Conservation (phyloP, 2,888 invertebrate species). For the Dicranocentrus wangi region DNA sequence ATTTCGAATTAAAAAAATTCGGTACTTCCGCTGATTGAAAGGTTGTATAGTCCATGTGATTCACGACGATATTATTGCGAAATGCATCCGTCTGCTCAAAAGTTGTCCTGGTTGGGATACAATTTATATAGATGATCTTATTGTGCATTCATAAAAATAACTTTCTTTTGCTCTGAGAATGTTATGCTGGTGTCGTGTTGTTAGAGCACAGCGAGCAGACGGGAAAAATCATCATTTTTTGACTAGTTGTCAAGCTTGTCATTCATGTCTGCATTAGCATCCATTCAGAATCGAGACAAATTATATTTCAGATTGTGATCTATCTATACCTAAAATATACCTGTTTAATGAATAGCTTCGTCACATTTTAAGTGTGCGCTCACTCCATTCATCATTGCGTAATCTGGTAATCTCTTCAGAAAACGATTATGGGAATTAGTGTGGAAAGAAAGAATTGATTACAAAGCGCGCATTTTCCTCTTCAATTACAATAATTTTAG, state of each 20-base stretch:
- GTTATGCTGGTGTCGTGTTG: background rate
- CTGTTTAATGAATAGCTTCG: background rate
- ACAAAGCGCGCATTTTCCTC: too few relatives aligned
- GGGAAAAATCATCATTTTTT: background rate
- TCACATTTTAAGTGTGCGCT: background rate
- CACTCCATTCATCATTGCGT: too few relatives aligned
- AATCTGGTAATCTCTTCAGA: too few relatives aligned
- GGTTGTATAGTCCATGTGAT: background rate
- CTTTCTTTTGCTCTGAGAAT: slow-evolving; percentile 7
- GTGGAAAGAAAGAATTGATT: too few relatives aligned
- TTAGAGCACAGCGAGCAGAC: background rate
- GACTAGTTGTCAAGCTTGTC: slow-evolving; percentile 1
- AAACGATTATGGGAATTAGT: too few relatives aligned
- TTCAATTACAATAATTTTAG: too few relatives aligned
- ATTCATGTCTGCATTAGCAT: background rate
- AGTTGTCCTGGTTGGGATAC: background rate
- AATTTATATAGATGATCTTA: background rate
- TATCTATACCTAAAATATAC: slow-evolving; percentile 3
- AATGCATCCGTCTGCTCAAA: background rate
- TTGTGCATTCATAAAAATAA: background rate
- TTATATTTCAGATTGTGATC: background rate
- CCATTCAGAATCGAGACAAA: slow-evolving; percentile 3
- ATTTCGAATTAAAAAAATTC: background rate
- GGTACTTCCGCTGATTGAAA: slow-evolving; percentile 14
- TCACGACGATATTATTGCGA: too few relatives aligned